These are phyloP conservation scores for Chamaea fasciata DNA, from an alignment of 2,113 vertebrate genomes.

Conservation along the genomic window DNA sequence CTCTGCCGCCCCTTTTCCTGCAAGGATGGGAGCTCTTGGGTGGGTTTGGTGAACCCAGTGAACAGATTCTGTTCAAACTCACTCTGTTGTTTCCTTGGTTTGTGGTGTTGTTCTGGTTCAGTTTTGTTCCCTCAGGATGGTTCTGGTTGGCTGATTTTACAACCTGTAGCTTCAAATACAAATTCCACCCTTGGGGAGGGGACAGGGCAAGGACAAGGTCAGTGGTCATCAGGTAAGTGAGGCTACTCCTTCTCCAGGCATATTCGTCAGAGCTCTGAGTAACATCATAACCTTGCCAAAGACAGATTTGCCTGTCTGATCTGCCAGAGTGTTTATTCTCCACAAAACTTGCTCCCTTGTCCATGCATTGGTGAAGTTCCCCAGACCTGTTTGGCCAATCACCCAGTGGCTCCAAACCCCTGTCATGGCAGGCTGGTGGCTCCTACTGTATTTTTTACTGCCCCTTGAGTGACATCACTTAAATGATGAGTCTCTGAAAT, in stretches of 20 bases:
- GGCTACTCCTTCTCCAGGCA: neutral
- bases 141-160: neutral
- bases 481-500: conserved; percentile 2
- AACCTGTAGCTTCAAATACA: neutral
- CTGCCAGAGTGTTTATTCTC: neutral
- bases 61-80: neutral
- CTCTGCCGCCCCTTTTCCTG: conserved; percentile 13
- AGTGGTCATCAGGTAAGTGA: neutral
- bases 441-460: neutral
- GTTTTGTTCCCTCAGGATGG: neutral
- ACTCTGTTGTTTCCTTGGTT: neutral
- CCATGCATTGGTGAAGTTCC: neutral
- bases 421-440: neutral
- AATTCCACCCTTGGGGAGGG: neutral
- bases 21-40: neutral
- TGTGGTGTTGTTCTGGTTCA: neutral
- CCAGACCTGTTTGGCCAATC: neutral
- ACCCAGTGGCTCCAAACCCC: neutral
- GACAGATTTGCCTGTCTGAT: neutral
- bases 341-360: neutral
- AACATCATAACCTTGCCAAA: neutral
- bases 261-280: neutral
- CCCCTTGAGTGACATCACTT: conserved; percentile 7
- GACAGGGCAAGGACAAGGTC: neutral
- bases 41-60: neutral